phyloP scores from a whole-genome alignment of 2,113 vertebrate species.

The Catharus bicknelli region DNA sequence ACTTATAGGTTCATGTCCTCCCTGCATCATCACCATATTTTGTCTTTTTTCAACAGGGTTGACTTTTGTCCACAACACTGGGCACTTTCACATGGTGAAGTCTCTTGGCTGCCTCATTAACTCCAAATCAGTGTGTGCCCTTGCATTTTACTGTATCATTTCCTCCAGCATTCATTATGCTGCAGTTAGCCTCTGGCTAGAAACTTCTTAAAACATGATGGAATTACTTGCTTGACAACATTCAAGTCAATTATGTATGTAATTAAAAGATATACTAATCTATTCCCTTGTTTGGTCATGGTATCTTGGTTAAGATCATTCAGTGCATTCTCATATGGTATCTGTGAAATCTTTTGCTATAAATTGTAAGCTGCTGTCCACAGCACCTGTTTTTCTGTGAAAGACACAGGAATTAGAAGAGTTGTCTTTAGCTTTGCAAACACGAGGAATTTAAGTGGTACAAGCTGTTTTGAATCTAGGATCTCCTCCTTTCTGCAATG shows the following conservation, averaged over 20 bases:
- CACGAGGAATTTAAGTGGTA: background rate
- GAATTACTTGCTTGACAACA: background rate
- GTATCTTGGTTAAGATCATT: background rate
- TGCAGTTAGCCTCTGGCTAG: conserved; percentile 20
- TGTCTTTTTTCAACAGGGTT: background rate
- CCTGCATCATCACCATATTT: background rate
- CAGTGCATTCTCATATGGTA: background rate
- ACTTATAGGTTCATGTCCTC: background rate
- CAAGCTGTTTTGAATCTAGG: background rate
- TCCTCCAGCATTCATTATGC: conserved; percentile 1
- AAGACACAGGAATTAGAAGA: background rate
- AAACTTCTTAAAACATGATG: conserved; percentile 18
- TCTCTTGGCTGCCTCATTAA: conserved; percentile 20
- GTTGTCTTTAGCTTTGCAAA: background rate
- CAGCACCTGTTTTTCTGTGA: background rate
- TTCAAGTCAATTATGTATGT: conserved; percentile 7
- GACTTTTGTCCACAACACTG: background rate
- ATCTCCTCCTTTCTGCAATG: background rate
- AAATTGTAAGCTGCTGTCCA: background rate
- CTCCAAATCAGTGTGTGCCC: background rate
- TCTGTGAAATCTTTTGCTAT: background rate
- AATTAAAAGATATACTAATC: conserved; percentile 19
- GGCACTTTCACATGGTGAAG: background rate
- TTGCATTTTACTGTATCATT: conserved; percentile 19
- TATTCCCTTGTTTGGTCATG: background rate